phyloP scores from a whole-genome alignment of 1,140 invertebrate genomes.

The Orussus abietinus region DNA sequence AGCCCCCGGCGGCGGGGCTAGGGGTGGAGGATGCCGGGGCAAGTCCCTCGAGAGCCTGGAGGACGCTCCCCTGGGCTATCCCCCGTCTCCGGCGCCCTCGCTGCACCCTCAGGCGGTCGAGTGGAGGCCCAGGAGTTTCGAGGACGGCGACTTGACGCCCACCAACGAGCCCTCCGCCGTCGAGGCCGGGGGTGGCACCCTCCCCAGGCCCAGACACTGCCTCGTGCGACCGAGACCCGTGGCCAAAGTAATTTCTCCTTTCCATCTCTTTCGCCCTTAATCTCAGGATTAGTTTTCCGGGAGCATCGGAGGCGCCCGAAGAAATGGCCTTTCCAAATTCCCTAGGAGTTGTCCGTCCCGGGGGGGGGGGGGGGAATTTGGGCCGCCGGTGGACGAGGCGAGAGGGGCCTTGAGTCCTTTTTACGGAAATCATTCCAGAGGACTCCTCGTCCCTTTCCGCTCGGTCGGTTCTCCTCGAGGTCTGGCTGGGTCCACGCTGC shows the following conservation, averaged over 20 bases:
- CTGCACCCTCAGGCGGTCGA: constrained; percentile 38
- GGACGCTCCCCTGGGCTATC: constrained; percentile 48
- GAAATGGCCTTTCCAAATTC: too few relatives aligned
- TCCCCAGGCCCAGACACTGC: constrained; percentile 75
- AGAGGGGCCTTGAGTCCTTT: too few relatives aligned
- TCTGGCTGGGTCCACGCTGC: too few relatives aligned
- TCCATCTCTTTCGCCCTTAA: too few relatives aligned
- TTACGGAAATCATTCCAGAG: too few relatives aligned
- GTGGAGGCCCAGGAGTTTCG: constrained; percentile 78
- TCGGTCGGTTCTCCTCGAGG: too few relatives aligned
- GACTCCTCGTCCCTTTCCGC: too few relatives aligned
- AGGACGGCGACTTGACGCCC: constrained; percentile 84
- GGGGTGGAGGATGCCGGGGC: constrained; percentile 52
- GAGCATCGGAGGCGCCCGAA: too few relatives aligned
- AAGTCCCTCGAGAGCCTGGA: constrained; percentile 82
- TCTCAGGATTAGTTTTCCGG: background rate
- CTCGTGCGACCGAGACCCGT: constrained; percentile 79
- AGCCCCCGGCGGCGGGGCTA: constrained; percentile 29
- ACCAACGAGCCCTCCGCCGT: constrained; percentile 69
- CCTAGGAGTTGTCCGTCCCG: too few relatives aligned
- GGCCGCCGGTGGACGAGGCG: too few relatives aligned
- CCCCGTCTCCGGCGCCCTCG: constrained; percentile 44
- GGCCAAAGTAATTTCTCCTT: constrained; percentile 81
- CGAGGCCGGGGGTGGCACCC: constrained; percentile 73
- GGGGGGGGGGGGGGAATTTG: too few relatives aligned